Base-by-base conservation (phyloP, 2,888 invertebrate genomes). In the Oxyscelio sp. region DNA sequence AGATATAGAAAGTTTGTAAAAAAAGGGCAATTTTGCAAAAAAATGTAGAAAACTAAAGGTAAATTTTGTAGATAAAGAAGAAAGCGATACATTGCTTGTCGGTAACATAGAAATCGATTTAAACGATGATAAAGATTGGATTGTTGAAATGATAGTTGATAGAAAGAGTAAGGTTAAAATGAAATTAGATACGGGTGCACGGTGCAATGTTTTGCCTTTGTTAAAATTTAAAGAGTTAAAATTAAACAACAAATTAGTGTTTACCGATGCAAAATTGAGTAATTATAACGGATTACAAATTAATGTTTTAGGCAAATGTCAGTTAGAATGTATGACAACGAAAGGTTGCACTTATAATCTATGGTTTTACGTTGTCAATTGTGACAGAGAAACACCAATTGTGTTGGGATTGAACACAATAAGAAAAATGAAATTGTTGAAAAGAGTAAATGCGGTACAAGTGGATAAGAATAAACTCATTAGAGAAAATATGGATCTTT, bases 171-270 rank as follows among this genome's bases (percentile, higher is more conserved):
- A 6, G 27, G 27, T 27, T 27, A 27, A 34, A 43, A 61, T 75
- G 27, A 75, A 81, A 68, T 21, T 81, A 19, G 74, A 81, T 63
- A 38, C 63, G 6, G 74, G 81, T 17, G 81, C 81, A 2, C 75
- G 68, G 22, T 81, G 74, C 40, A 74, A 75, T 38, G 81, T 75
- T 0, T 40, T 81, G 4, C 48, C 63, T n/a, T 9, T 4, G 1
- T n/a, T 70, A 4, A 58, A 59, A 61, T 68, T 59, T 31, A 40
- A 45, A 45, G 5, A 4, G 11, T 50, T 43, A 48, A 52, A 63
- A 15, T 45, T 61, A 52, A 71, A 43, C 5, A 38, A 24, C 52
- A 34, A 21, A 31, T 19, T 77, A 31, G 66, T 43, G 21, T 24
- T 19, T 11, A 48, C 75, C 15, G 34, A 56, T 8, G 24, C 48